phyloP scores from a whole-genome alignment of 2,113 vertebrate genomes.

The Hydropotes inermis region DNA sequence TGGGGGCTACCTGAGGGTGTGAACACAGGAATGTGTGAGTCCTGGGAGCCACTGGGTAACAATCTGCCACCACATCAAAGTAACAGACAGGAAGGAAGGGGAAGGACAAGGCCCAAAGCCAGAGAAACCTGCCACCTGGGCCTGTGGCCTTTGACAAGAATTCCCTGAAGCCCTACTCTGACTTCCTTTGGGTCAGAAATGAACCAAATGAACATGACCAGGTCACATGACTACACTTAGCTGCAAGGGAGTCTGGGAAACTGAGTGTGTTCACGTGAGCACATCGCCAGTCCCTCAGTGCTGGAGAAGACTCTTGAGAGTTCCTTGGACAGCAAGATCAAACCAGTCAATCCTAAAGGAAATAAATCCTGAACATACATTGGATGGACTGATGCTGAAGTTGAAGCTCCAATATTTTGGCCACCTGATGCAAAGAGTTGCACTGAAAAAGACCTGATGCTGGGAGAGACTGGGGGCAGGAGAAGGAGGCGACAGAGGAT shows the following conservation, averaged over 20 bases:
- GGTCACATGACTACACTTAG: neutral
- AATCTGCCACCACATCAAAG: neutral
- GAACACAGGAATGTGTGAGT: neutral
- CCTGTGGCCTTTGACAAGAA: neutral
- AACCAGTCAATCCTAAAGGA: neutral
- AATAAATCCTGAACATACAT: neutral
- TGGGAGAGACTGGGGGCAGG: neutral
- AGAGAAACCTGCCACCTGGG: neutral
- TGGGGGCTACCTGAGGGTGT: rapidly evolving
- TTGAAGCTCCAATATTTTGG: neutral
- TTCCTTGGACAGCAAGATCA: neutral
- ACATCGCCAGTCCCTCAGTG: neutral
- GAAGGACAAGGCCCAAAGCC: neutral
- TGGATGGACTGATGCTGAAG: neutral
- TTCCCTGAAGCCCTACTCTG: neutral
- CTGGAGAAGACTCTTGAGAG: neutral
- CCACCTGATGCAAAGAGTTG: neutral
- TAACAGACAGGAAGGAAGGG: neutral
- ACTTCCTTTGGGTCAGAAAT: neutral
- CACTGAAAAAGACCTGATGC: neutral
- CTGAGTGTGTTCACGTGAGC: neutral
- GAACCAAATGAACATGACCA: neutral
- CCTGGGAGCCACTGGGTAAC: neutral
- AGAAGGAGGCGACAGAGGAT: neutral
- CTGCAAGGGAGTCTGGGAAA: neutral